A percentile compares a stretch with the other conserved stretches of the same genome.
These are phyloP conservation scores for Lymantria dispar DNA, from an alignment of 2,888 invertebrate species.

Conservation along the genomic window DNA sequence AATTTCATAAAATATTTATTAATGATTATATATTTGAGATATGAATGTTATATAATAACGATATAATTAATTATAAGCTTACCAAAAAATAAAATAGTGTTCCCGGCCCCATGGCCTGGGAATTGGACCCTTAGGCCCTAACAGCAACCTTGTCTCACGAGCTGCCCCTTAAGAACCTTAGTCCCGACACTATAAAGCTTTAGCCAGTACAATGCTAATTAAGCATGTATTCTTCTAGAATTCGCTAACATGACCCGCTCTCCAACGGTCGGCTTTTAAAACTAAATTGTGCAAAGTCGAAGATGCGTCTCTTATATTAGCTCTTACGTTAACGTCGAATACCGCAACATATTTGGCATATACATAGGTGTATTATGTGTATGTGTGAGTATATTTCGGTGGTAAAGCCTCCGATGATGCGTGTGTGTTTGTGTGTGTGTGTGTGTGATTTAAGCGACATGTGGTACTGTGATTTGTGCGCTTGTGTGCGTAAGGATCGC, in stretches of 20 bases:
- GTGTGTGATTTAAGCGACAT: constrained; percentile 44
- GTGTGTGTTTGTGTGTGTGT: constrained; percentile 33
- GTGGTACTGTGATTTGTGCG: constrained; percentile 39
- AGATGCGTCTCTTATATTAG: constrained; percentile 82
- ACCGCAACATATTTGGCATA: constrained; percentile 80
- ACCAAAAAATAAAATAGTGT: constrained; percentile 66
- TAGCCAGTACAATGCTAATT: constrained; percentile 48
- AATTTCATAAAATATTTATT: background rate
- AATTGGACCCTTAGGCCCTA: constrained; percentile 55
- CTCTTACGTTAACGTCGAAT: constrained; percentile 77
- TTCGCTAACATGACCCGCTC: constrained; percentile 74
- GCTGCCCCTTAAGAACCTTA: constrained; percentile 34
- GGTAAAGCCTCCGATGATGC: constrained; percentile 45
- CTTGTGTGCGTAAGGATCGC: constrained; percentile 35
- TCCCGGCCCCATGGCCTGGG: constrained; percentile 78
- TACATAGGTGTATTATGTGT: constrained; percentile 54
- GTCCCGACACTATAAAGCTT: constrained; percentile 50
- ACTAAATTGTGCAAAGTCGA: constrained; percentile 80
- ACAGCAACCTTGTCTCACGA: constrained; percentile 32
- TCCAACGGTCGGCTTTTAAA: constrained; percentile 70
- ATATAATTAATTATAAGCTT: constrained; percentile 35
- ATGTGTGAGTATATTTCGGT: constrained; percentile 68
- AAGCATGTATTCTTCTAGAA: constrained; percentile 57
- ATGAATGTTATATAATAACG: background rate
- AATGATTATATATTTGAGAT: background rate